Conservation (phyloP, 2,113 vertebrate species). For the Perca schrenkii region DNA sequence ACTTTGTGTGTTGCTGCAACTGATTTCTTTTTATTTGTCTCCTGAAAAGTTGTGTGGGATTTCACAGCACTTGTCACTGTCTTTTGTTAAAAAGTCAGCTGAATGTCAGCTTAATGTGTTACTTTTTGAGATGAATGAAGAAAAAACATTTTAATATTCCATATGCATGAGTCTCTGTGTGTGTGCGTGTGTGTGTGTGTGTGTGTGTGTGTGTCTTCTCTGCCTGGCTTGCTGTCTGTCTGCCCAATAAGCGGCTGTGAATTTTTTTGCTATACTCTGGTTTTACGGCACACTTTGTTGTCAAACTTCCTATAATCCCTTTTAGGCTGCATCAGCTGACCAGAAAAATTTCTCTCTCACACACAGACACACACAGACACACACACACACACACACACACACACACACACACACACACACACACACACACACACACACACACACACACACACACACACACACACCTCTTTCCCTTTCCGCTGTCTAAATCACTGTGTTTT, state of each 20-base stretch:
- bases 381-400: conserved; percentile 21
- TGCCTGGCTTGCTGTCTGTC: conserved; percentile 29
- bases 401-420: conserved; percentile 5
- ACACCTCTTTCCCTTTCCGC: not conserved
- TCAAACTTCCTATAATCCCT: conserved; percentile 62
- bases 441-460: conserved; percentile 14
- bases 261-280: conserved; percentile 7
- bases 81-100: conserved; percentile 59
- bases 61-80: conserved; percentile 42
- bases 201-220: conserved; percentile 13
- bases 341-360: conserved; percentile 34
- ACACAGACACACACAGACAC: not conserved
- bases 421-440: conserved; percentile 9
- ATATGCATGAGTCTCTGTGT: not conserved
- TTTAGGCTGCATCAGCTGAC: conserved; percentile 44
- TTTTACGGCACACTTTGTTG: conserved; percentile 42
- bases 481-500: conserved; percentile 2
- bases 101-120: conserved; percentile 53
- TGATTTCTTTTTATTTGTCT: conserved; percentile 27
- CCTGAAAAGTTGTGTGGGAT: conserved; percentile 39
- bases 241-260: conserved; percentile 43
- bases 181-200: not conserved
- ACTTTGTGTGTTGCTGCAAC: not conserved
- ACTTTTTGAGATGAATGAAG: conserved; percentile 30
- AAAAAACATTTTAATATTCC: conserved; percentile 34